Evolutionary conservation across 2,797 vertebrate genomes (phyloP).

Genomic region (Rhincodon typus): DNA sequence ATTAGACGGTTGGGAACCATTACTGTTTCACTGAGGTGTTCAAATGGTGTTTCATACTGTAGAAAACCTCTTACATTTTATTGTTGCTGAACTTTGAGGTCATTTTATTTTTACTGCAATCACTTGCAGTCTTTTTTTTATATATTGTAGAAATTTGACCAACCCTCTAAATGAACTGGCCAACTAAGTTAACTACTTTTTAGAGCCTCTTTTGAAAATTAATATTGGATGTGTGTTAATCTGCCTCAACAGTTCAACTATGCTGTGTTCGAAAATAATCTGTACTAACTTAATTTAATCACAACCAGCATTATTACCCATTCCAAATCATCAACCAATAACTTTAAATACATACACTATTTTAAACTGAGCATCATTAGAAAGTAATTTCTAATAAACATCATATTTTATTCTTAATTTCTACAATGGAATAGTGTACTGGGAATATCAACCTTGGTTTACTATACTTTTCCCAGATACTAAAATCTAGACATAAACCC

Average conservation of each 20-base stretch:
- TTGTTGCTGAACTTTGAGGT: conserved; percentile 9
- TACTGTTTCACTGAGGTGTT: conserved; percentile 6
- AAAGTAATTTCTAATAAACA: not conserved
- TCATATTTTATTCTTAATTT: not conserved
- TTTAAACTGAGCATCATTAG: not conserved
- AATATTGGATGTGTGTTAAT: not conserved
- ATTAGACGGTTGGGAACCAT: not conserved
- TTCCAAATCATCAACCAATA: not conserved
- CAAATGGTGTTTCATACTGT: not conserved
- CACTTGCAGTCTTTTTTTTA: not conserved
- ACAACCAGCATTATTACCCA: not conserved
- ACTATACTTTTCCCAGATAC: too few relatives aligned
- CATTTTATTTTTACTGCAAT: conserved; percentile 11
- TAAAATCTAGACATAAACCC: not conserved
- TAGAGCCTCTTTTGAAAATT: not conserved
- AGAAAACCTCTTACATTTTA: conserved; percentile 2
- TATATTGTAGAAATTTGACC: not conserved
- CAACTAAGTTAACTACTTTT: not conserved
- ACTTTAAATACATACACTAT: not conserved
- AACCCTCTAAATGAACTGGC: not conserved
- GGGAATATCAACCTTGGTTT: not conserved
- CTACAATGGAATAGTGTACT: not conserved
- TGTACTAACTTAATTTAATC: not conserved
- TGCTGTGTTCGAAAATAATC: not conserved
- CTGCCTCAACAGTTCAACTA: not conserved